Percentiles rank a stretch among this genome's conserved stretches.
These are phyloP conservation scores for Ceratothoa steindachneri DNA, from an alignment of 2,888 invertebrate genomes.

Conservation along the genomic window DNA sequence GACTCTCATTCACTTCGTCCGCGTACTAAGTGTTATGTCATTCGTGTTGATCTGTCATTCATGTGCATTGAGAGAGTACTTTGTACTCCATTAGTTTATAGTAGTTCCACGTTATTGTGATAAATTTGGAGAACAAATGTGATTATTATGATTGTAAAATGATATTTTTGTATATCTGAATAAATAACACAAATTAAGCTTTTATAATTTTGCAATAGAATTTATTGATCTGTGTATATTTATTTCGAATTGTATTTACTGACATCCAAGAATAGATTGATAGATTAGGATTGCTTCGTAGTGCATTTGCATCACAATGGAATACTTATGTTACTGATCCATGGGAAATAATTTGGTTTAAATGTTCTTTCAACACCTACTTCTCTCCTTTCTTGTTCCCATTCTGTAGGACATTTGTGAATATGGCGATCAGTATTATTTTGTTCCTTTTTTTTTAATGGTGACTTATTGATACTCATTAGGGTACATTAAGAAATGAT, in stretches of 20 bases:
- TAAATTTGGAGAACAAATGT: neutral
- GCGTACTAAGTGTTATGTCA: neutral
- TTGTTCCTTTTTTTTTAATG: neutral
- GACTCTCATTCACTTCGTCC: too few species aligned
- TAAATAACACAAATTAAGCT: neutral
- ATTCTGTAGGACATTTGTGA: too few species aligned
- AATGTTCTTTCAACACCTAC: too few species aligned
- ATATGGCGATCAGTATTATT: neutral
- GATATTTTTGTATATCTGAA: neutral
- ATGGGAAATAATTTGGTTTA: too few species aligned
- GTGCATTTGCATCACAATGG: too few species aligned
- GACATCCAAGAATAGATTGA: neutral
- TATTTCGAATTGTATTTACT: neutral
- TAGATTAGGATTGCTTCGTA: neutral
- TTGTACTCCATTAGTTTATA: neutral
- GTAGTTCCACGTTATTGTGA: neutral
- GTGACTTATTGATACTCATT: neutral
- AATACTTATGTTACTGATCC: too few species aligned
- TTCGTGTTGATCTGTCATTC: neutral
- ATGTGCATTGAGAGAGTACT: neutral
- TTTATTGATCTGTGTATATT: neutral
- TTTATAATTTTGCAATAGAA: neutral
- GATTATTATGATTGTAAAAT: neutral
- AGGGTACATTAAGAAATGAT: neutral
- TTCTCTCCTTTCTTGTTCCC: too few species aligned